Evolutionary conservation across 2,113 vertebrate species (phyloP), one percentile per base, ranked within the genome.

Genomic region (Labeo rohita): DNA sequence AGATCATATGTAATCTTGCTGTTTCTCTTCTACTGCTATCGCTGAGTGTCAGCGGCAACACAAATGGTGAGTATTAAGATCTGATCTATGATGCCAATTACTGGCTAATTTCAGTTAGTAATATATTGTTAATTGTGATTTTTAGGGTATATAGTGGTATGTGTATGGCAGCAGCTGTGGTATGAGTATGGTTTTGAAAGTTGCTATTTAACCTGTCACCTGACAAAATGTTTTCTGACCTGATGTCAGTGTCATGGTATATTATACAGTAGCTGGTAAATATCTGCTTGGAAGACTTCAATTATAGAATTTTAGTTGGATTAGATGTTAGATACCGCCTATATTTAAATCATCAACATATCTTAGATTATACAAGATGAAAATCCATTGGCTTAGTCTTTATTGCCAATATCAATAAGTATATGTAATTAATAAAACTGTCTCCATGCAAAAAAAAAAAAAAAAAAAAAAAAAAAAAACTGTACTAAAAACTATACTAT

Each of bases 21-120:
- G 21, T 83, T 81, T 84, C 10, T 84, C 36, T 85, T 0, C 28
- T 74, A 45, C 47, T 76, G 45, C 12, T 87, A 50, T 87, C 39
- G 6, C n/a, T 18, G 10, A 11, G 3, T 36, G 54, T 49, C 66
- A 75, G 52, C 10, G 28, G 73, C 16, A 59, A 10, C 18, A 43
- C 23, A 34, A 18, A 39, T 15, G 56, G 88, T 87, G 59, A 85
- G 80, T 86, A 63, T 47, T 45, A 23, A 18, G 39, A 18, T 39
- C 56, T 66, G 23, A 10, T 50, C 3, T 59, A n/a, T 73, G 18
- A 65, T 49, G 28, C 23, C 18, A 10, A 3, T 70, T 66, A 36
- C n/a, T 39, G 4, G n/a, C 34, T 73, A 18, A 61, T 8, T 18
- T 59, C 6, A 6, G 3, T 28, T n/a, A 39, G 36, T 80, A 15